phyloP scores from a whole-genome alignment of 1,140 invertebrate genomes.

The Hermetia illucens region DNA sequence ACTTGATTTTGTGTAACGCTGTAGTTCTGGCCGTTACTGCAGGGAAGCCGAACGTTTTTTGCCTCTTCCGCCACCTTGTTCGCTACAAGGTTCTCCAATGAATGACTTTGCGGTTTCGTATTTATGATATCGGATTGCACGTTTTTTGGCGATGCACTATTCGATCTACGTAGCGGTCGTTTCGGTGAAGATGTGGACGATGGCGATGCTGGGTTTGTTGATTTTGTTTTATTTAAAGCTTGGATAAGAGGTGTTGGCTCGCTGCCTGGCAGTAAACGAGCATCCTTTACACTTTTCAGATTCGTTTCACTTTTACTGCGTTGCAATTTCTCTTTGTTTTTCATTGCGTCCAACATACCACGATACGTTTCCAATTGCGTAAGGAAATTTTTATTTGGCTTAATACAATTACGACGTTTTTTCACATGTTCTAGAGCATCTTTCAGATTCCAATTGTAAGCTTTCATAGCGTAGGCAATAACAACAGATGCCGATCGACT shows the following conservation, averaged over 20 bases:
- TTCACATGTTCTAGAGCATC: conserved; percentile 83
- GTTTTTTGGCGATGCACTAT: conserved; percentile 25
- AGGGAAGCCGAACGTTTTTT: conserved; percentile 65
- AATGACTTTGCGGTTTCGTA: conserved; percentile 32
- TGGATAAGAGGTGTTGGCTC: conserved; percentile 41
- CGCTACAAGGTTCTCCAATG: conserved; percentile 46
- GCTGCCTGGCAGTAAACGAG: conserved; percentile 37
- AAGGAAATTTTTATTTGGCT: conserved; percentile 90
- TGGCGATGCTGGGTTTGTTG: conserved; percentile 19
- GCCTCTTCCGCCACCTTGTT: conserved; percentile 35
- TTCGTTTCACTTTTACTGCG: conserved; percentile 88
- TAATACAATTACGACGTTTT: conserved; percentile 79
- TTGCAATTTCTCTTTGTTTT: conserved; percentile 81
- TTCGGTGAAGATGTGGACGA: conserved; percentile 19
- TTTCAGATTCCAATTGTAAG: conserved; percentile 84
- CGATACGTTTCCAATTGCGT: conserved; percentile 91
- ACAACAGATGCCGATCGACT: conserved; percentile 95
- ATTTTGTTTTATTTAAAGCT: conserved; percentile 34
- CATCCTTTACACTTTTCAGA: conserved; percentile 43
- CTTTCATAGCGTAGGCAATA: conserved; percentile 96
- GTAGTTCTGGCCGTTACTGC: conserved; percentile 68
- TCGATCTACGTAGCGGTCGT: conserved; percentile 23
- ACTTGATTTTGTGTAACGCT: conserved; percentile 82
- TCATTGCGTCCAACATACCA: conserved; percentile 91
- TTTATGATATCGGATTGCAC: conserved; percentile 17